Conservation (phyloP, 1,140 invertebrate species). For the Eciton burchellii region DNA sequence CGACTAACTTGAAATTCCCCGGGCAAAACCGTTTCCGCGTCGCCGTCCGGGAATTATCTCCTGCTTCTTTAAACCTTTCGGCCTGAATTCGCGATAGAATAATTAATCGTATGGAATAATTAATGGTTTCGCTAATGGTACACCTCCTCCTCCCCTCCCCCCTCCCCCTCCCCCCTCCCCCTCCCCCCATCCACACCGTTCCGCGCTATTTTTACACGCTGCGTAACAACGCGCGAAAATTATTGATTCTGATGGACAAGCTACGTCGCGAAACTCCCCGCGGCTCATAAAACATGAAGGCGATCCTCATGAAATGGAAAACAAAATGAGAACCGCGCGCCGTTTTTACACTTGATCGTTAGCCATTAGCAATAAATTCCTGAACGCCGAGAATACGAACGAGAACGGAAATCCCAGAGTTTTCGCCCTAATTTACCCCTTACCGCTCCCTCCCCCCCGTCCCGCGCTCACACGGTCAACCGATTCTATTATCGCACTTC, state of each 20-base stretch:
- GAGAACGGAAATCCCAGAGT: neutral
- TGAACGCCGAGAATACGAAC: neutral
- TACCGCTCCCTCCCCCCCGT: too few relatives aligned
- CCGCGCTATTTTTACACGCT: slow-evolving; percentile 18
- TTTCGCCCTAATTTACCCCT: too few relatives aligned
- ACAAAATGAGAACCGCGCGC: neutral
- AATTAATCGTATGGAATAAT: slow-evolving; percentile 62
- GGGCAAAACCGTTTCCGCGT: slow-evolving; percentile 55
- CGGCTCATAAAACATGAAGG: neutral
- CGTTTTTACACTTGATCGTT: too few relatives aligned
- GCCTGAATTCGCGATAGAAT: slow-evolving; percentile 59
- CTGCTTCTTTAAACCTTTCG: slow-evolving; percentile 59
- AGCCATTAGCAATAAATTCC: too few relatives aligned
- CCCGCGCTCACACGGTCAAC: too few relatives aligned
- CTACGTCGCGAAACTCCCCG: neutral
- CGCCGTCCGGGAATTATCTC: slow-evolving; percentile 55
- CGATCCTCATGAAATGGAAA: neutral
- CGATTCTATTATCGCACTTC: too few relatives aligned
- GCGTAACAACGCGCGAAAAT: slow-evolving; percentile 32
- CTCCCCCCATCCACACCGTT: too few relatives aligned
- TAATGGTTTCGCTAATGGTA: slow-evolving; percentile 51
- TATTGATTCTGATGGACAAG: slow-evolving; percentile 24
- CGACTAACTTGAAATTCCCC: slow-evolving; percentile 60
- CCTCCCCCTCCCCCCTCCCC: too few relatives aligned
- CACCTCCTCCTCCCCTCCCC: too few relatives aligned